Percentiles rank a stretch among this genome's conserved stretches.
phyloP scores from a whole-genome alignment of 2,888 invertebrate genomes.

The Nomada lathburiana region DNA sequence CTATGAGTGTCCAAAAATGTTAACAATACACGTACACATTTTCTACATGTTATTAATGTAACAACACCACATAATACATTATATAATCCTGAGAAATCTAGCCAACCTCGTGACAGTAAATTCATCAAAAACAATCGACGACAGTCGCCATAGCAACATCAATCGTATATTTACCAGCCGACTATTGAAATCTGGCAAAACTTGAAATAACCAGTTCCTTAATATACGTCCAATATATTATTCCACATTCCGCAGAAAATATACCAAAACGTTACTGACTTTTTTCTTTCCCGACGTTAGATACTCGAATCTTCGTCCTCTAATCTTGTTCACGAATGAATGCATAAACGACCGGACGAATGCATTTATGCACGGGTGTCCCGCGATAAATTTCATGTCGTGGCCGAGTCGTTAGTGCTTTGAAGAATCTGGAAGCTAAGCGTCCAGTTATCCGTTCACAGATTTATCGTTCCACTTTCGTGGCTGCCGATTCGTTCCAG shows the following conservation, averaged over 20 bases:
- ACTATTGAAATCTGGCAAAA: too few species aligned
- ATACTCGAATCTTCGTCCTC: background rate
- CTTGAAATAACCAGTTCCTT: background rate
- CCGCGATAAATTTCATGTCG: constrained; percentile 53
- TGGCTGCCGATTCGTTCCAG: constrained; percentile 58
- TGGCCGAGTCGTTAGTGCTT: constrained; percentile 52
- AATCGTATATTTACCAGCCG: too few species aligned
- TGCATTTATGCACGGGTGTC: constrained; percentile 14
- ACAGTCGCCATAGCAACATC: too few species aligned
- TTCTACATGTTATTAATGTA: too few species aligned
- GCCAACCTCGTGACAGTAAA: too few species aligned
- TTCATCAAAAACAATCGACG: too few species aligned
- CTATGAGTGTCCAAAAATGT: too few species aligned
- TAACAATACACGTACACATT: too few species aligned
- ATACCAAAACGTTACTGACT: background rate
- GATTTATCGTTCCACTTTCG: constrained; percentile 70
- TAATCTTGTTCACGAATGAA: background rate
- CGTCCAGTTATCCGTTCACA: constrained; percentile 65
- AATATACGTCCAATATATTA: background rate
- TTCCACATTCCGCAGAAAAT: background rate
- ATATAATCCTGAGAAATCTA: too few species aligned
- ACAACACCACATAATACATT: too few species aligned
- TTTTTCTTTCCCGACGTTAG: background rate
- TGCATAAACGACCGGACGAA: constrained; percentile 12
- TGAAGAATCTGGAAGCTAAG: constrained; percentile 66